Base-by-base conservation (phyloP, 2,113 vertebrate species). In the Tonatia bakeri region DNA sequence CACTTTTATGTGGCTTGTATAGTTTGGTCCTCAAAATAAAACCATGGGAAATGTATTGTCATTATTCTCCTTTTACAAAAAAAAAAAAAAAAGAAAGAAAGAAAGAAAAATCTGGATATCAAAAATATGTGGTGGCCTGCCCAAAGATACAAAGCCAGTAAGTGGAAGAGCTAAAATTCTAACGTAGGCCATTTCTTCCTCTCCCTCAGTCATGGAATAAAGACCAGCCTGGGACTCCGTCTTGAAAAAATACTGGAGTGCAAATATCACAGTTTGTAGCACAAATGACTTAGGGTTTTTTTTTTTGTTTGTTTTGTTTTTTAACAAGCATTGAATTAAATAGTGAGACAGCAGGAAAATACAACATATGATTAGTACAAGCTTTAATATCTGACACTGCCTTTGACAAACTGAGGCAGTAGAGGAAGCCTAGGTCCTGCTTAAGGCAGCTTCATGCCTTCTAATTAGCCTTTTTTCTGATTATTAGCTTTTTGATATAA, bases 1-100 rank as follows among this genome's bases (percentile, higher is more conserved):
- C 19, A 70, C n/a, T 65, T 90, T 59, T 8, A 56, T 36, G 33
- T 61, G 50, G 14, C 52, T 38, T 72, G 4, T 38, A 91, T 93
- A 91, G 61, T 87, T 96, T 15, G 91, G 64, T 80, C 28, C 90
- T 89, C n/a, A 87, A 87, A 95, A 83, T 64, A 90, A 54, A 97
- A 95, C 20, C 81, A 9, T 47, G 64, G 76, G 64, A 95, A 86
- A 76, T 33, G 36, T 20, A 88, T 47, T 40, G 82, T 38, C 28
- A 92, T 40, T 95, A 56, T 73, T 90, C 26, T 82, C 47, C 15
- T 26, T 95, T 75, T 79, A 61, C 28, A 20, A 91, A 86, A 33
- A 72, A 89, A 64, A 61, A 28, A 50, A 91, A 86, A 20, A 77
- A 33, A 91, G 81, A 89, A 64, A 61, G 13, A 50, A 91, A 86